These are phyloP conservation scores for Acanthisitta chloris DNA, from an alignment of 2,113 vertebrate genomes.

Conservation along the genomic window DNA sequence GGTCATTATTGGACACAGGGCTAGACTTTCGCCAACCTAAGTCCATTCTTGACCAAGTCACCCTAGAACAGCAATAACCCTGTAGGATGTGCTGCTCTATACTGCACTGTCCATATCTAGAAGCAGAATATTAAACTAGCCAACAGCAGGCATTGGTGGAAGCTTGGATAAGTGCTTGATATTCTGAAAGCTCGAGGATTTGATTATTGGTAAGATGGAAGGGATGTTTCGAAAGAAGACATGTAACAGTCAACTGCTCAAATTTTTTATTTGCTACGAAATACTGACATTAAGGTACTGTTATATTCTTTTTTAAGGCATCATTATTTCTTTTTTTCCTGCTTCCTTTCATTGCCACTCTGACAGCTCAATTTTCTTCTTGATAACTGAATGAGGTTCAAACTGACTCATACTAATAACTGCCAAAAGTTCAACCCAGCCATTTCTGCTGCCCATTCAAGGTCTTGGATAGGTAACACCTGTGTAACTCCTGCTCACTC, in stretches of 20 bases:
- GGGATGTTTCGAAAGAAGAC: not conserved
- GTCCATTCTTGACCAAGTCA: not conserved
- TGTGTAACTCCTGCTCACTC: not conserved
- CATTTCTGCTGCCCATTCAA: not conserved
- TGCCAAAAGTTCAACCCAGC: not conserved
- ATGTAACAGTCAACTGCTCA: not conserved
- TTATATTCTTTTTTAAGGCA: not conserved
- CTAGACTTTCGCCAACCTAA: not conserved
- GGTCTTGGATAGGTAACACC: not conserved
- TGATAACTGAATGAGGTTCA: not conserved
- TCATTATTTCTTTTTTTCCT: not conserved
- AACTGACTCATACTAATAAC: not conserved
- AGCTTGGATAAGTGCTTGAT: not conserved
- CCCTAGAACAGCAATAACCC: not conserved
- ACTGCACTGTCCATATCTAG: not conserved
- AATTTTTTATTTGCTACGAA: not conserved
- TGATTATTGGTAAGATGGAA: not conserved
- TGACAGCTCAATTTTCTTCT: not conserved
- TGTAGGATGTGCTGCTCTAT: not conserved
- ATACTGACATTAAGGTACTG: not conserved
- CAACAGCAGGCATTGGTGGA: not conserved
- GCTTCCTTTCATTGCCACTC: not conserved
- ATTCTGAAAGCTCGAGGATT: not conserved
- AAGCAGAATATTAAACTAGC: not conserved
- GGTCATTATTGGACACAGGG: not conserved